Conservation (phyloP, 2,113 vertebrate species). For the Lanius ludovicianus region DNA sequence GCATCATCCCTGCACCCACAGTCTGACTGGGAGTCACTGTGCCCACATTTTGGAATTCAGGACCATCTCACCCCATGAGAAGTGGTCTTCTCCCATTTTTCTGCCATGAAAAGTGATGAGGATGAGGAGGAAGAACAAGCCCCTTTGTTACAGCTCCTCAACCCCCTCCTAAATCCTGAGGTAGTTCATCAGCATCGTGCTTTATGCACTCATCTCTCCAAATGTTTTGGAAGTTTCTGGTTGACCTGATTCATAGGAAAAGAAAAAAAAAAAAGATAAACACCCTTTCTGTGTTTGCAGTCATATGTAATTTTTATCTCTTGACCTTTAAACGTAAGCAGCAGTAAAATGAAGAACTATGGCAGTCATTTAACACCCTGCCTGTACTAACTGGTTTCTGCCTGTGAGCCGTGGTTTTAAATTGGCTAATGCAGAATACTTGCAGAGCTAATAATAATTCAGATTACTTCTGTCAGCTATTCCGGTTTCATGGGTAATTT, state of each 20-base stretch:
- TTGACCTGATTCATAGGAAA: conserved; percentile 56
- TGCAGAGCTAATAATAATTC: conserved; percentile 96
- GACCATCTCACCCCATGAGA: not conserved
- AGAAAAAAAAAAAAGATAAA: conserved; percentile 64
- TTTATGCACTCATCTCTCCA: not conserved
- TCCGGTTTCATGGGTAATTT: conserved; percentile 99
- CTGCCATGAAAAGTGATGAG: not conserved
- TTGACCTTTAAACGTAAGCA: conserved; percentile 85
- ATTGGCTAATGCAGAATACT: conserved; percentile 87
- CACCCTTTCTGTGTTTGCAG: conserved; percentile 78
- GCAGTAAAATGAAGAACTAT: conserved; percentile 85
- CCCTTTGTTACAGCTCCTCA: not conserved
- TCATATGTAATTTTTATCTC: conserved; percentile 84
- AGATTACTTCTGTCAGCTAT: conserved; percentile 99
- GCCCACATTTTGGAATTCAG: not conserved
- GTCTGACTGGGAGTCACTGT: fast-evolving
- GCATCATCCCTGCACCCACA: not conserved
- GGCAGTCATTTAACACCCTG: conserved; percentile 83
- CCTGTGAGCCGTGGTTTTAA: conserved; percentile 84
- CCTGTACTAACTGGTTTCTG: conserved; percentile 84
- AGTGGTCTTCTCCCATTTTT: not conserved
- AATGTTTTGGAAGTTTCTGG: conserved; percentile 70
- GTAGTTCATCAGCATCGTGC: not conserved
- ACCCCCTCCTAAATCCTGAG: not conserved
- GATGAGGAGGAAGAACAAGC: not conserved